These are phyloP conservation scores for Cephalopterus ornatus DNA, from an alignment of 2,113 vertebrate species.

Conservation along the genomic window DNA sequence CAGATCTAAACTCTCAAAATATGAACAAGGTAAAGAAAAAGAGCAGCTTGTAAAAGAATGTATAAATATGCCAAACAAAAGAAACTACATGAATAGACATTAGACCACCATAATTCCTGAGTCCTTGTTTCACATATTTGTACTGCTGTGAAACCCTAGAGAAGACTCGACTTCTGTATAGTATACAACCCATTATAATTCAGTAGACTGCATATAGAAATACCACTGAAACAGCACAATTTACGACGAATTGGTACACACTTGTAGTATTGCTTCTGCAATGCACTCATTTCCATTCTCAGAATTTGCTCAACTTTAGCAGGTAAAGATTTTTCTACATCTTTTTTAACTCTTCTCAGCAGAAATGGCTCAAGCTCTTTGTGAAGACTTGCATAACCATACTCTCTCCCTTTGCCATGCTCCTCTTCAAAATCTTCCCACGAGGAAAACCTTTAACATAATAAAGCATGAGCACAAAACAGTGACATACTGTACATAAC, in stretches of 20 bases:
- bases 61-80: neutral
- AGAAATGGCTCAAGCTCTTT: conserved; percentile 97
- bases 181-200: neutral
- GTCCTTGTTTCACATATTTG: neutral
- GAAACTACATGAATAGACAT: neutral
- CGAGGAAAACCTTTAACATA: conserved; percentile 87
- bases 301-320: conserved; percentile 98
- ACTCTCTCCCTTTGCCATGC: conserved; percentile 95
- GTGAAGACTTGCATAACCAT: conserved; percentile 95
- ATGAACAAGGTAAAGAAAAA: neutral
- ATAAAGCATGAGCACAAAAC: neutral
- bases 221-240: neutral
- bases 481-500: neutral
- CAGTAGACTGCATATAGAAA: neutral
- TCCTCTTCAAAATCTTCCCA: conserved; percentile 98
- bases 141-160: neutral
- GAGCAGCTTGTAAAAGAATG: neutral
- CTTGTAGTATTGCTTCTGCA: conserved; percentile 99
- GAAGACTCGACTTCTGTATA: neutral
- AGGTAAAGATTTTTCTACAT: conserved; percentile 97
- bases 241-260: conserved; percentile 60
- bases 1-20: neutral
- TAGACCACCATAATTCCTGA: neutral
- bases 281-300: conserved; percentile 96
- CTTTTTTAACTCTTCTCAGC: conserved; percentile 95